Evolutionary conservation across 2,113 vertebrate species (phyloP).

Genomic region (Fukomys damarensis): DNA sequence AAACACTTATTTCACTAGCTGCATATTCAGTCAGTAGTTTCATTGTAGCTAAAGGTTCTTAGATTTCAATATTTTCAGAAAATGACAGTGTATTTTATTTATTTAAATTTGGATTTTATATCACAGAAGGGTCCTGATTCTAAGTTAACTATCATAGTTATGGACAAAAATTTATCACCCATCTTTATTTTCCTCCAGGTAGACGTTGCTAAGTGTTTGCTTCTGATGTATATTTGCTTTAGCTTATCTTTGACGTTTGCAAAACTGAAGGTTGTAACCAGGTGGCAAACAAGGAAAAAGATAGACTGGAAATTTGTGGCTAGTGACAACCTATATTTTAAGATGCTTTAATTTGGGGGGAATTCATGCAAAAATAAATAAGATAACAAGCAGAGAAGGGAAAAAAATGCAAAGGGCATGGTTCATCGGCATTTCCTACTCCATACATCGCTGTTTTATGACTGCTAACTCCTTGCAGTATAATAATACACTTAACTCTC

Average conservation of each 20-base stretch:
- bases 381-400: background rate
- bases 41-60: background rate
- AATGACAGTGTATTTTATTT: background rate
- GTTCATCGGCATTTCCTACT: background rate
- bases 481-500: constrained; percentile 18
- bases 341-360: background rate
- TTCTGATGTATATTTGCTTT: constrained; percentile 13
- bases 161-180: background rate
- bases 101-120: background rate
- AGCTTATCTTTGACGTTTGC: background rate
- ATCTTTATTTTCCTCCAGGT: background rate
- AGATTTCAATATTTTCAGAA: background rate
- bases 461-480: background rate
- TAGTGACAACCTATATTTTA: background rate
- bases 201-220: background rate
- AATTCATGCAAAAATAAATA: constrained; percentile 31
- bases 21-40: background rate
- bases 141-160: background rate
- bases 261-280: background rate
- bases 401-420: background rate
- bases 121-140: background rate
- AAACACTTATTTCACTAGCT: background rate
- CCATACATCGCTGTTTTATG: background rate
- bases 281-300: background rate
- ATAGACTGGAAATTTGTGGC: background rate